Conservation (phyloP, 2,888 invertebrate genomes). For the Drosophila buzzatii region DNA sequence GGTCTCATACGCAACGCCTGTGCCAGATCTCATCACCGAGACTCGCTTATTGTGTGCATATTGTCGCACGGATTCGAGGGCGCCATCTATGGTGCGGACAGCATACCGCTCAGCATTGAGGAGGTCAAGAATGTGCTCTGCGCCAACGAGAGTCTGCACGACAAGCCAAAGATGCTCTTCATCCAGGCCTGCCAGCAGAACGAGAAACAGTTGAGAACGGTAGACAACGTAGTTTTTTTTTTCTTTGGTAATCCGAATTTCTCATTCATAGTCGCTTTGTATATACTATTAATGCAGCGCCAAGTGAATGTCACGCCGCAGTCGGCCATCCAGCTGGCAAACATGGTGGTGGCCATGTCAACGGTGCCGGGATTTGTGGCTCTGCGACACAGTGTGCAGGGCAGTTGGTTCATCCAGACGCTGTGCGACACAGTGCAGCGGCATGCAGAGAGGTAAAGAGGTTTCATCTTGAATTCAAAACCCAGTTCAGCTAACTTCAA, state of each 20-base stretch:
- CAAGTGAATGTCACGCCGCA: constrained; percentile 38
- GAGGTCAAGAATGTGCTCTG: constrained; percentile 86
- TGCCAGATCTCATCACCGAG: constrained; percentile 69
- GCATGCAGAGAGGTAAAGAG: constrained; percentile 68
- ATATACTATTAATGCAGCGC: constrained; percentile 22
- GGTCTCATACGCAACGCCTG: constrained; percentile 70
- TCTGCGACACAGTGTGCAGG: constrained; percentile 76
- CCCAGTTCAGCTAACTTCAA: background rate
- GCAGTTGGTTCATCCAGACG: constrained; percentile 85
- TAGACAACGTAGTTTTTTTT: background rate
- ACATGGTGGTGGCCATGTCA: constrained; percentile 83
- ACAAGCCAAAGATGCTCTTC: constrained; percentile 87
- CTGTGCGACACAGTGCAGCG: constrained; percentile 74
- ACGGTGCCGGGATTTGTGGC: constrained; percentile 83
- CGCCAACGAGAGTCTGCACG: constrained; percentile 80
- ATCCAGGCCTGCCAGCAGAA: constrained; percentile 87
- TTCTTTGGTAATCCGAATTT: no score
- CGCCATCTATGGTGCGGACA: constrained; percentile 86
- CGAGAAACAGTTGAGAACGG: constrained; percentile 46
- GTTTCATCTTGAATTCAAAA: no score
- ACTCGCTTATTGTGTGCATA: constrained; percentile 83
- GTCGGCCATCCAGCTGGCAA: constrained; percentile 56
- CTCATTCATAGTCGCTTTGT: background rate
- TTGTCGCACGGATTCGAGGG: constrained; percentile 84
- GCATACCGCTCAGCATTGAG: constrained; percentile 85